phyloP scores from a whole-genome alignment of 2,888 invertebrate genomes.

The Macrostomum cliftonense region DNA sequence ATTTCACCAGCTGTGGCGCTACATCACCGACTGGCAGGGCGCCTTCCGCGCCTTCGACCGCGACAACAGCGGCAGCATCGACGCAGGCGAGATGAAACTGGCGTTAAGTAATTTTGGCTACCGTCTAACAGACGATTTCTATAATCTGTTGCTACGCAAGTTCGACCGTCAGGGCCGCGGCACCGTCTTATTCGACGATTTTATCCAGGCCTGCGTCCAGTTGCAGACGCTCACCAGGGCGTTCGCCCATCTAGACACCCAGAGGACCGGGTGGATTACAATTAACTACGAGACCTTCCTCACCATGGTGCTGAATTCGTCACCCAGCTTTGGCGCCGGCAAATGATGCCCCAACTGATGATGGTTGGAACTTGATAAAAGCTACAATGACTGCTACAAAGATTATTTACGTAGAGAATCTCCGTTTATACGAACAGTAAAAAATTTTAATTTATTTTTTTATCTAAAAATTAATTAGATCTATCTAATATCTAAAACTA shows the following conservation, averaged over 20 bases:
- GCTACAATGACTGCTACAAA: too few species aligned
- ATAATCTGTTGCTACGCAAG: slow-evolving; percentile 63
- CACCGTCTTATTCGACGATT: slow-evolving; percentile 86
- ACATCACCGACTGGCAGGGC: slow-evolving; percentile 89
- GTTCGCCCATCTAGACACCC: slow-evolving; percentile 69
- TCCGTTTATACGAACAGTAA: too few species aligned
- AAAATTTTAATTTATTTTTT: too few species aligned
- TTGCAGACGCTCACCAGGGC: slow-evolving; percentile 69
- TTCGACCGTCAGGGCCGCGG: slow-evolving; percentile 77
- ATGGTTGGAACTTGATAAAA: too few species aligned
- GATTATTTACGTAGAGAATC: too few species aligned
- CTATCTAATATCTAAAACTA: too few species aligned
- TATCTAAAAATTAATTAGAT: too few species aligned
- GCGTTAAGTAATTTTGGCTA: slow-evolving; percentile 71
- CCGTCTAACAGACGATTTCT: slow-evolving; percentile 56
- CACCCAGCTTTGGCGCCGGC: too few species aligned
- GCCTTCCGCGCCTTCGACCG: slow-evolving; percentile 81
- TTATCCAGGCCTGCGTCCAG: slow-evolving; percentile 83
- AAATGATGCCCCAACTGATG: too few species aligned
- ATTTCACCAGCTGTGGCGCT: slow-evolving; percentile 88
- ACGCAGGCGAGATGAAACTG: slow-evolving; percentile 65
- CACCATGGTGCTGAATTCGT: slow-evolving; percentile 50
- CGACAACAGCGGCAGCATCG: slow-evolving; percentile 71
- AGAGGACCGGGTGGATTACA: slow-evolving; percentile 79
- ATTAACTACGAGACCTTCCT: slow-evolving; percentile 88